Percentiles rank a stretch among this genome's conserved stretches.
phyloP scores from a whole-genome alignment of 2,113 vertebrate genomes.

The Heterochromis multidens region DNA sequence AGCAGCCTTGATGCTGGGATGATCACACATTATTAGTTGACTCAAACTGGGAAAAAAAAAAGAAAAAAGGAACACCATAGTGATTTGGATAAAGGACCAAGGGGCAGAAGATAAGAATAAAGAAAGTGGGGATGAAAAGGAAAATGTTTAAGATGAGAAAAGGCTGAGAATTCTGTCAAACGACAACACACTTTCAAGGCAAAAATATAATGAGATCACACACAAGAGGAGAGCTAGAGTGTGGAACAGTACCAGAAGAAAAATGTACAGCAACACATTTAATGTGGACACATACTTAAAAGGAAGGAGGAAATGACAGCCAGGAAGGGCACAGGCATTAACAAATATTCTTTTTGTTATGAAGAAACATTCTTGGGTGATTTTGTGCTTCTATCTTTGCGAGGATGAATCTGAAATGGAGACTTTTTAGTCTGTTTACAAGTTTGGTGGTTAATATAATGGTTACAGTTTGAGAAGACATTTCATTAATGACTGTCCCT shows the following conservation, averaged over 20 bases:
- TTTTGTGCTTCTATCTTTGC: neutral
- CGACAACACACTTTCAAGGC: neutral
- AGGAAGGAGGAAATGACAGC: neutral
- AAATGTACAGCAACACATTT: neutral
- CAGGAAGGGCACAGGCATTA: neutral
- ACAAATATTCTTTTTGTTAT: neutral
- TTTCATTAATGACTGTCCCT: neutral
- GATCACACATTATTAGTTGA: constrained; percentile 82
- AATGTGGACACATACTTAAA: neutral
- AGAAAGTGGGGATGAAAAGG: neutral
- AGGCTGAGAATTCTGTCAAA: neutral
- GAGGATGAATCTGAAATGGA: neutral
- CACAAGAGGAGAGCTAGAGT: neutral
- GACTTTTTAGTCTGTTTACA: neutral
- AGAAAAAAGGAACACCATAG: neutral
- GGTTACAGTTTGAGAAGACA: neutral
- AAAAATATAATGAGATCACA: neutral
- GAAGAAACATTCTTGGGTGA: neutral
- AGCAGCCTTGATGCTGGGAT: constrained; percentile 73
- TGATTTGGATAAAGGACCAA: constrained; percentile 29
- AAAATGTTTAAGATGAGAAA: neutral
- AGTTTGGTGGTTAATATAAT: neutral
- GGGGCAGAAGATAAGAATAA: neutral
- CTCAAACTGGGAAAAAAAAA: constrained; percentile 68
- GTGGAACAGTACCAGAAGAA: neutral